Percentiles rank a stretch among this genome's conserved stretches.
Evolutionary conservation across 2,797 vertebrate species (phyloP).

Genomic region (Trematomus bernacchii): DNA sequence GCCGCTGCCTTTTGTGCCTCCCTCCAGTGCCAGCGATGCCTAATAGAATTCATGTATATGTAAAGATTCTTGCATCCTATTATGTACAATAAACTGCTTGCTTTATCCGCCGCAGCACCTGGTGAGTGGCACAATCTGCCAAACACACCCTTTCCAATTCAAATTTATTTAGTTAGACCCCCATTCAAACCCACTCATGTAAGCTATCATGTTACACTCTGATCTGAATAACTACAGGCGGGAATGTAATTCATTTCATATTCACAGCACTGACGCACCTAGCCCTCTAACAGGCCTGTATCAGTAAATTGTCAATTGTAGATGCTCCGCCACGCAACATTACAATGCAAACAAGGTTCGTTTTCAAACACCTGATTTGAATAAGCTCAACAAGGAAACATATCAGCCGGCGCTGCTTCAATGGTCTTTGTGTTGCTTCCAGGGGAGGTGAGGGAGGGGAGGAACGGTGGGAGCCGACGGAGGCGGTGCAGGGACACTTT

Average conservation of each 20-base stretch:
- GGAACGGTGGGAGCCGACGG: constrained; percentile 33
- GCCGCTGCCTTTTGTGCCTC: constrained; percentile 71
- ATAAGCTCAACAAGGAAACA: constrained; percentile 86
- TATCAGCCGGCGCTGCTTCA: constrained; percentile 75
- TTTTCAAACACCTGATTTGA: constrained; percentile 90
- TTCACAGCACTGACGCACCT: constrained; percentile 67
- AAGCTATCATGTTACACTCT: constrained; percentile 88
- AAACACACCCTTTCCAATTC: constrained; percentile 86
- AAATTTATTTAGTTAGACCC: constrained; percentile 89
- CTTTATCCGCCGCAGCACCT: constrained; percentile 86
- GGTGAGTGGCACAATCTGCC: constrained; percentile 82
- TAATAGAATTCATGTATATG: constrained; percentile 87
- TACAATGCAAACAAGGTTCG: constrained; percentile 91
- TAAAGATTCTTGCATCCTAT: constrained; percentile 85
- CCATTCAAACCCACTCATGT: constrained; percentile 87
- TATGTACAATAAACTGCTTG: constrained; percentile 86
- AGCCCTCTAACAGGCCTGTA: constrained; percentile 78
- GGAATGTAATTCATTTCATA: constrained; percentile 84
- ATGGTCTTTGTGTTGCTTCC: constrained; percentile 79
- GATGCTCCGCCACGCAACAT: constrained; percentile 77
- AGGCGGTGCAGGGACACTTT: constrained; percentile 67
- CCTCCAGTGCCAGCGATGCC: constrained; percentile 57
- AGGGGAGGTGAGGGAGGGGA: constrained; percentile 60
- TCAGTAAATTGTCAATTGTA: constrained; percentile 88
- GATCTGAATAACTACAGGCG: constrained; percentile 87